Evolutionary conservation across 2,888 invertebrate species (phyloP), one percentile per base, ranked within the genome.

Genomic region (Sphinx pinastri): DNA sequence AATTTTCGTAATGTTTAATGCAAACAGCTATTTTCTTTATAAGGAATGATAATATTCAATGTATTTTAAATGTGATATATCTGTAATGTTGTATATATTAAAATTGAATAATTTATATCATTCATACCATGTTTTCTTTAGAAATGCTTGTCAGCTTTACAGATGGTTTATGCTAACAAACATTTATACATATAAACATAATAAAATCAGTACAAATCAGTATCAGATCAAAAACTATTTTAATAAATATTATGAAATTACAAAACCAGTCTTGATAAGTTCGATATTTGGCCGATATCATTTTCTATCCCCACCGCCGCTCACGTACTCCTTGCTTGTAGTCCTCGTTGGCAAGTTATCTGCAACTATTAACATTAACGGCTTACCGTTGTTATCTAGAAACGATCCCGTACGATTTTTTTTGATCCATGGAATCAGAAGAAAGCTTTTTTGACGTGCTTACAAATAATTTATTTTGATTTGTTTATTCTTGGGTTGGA

Each of bases 321-420:
- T 89, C 1, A 93, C 84, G 68, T 79, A 92, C 57, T 91, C 89
- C 74, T 92, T 93, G 75, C 93, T 93, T 0, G 93, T 92, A 0
- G 93, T 93, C 68, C 83, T 86, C 10, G 93, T 93, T 0, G 93
- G 93, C 8, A 93, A 78, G 59, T 89, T 87, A 73, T 85, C 90
- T 90, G 82, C 51, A 82, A 78, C 45, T 16, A 71, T 67, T 71
- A 57, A 70, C 19, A 58, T 47, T n/a, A n/a, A n/a, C n/a, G n/a
- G n/a, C 38, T 31, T 71, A 38, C 25, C 25, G 8, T 38, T 38
- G 1, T 38, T 38, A 38, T 38, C 5, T 2, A 38, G 1, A 38
- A 25, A 25, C 25, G 1, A 25, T 25, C 2, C 25, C 1, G 2
- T 2, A 25, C 25, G 25, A 25, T 25, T 25, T 25, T n/a, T 25